Base-by-base conservation (phyloP, 2,888 invertebrate genomes). In the Conistra vaccinii region DNA sequence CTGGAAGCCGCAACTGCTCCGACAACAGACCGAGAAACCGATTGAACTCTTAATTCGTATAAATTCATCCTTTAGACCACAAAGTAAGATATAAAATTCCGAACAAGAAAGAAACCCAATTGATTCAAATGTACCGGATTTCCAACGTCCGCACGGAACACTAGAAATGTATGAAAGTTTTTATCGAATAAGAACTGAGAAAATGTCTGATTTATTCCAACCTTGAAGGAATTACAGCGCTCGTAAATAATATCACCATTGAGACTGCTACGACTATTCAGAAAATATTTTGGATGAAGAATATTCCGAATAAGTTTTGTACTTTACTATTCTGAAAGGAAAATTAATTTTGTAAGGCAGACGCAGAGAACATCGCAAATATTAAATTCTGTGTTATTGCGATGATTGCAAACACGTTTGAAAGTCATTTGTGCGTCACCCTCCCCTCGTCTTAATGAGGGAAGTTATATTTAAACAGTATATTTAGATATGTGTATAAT, bases 201-300 rank as follows among this genome's bases (percentile, higher is more conserved):
- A 66, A 78, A 84, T 83, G 73, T 81, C 76, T 71, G 81, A 86
- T 85, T 85, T 86, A 86, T 85, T 75, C 81, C 81, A 72, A 84
- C 76, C 79, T 84, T 86, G 55, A 73, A 79, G 67, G 67, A 79
- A 81, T 79, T 79, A 75, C 69, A 60, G 69, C n/a, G 72, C 57
- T 86, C 85, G 81, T 79, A 84, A 84, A 86, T 85, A 85, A 86
- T 79, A 84, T 84, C 51, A 67, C 76, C 55, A 77, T 73, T 84
- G 73, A 84, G 86, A 83, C 76, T 74, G 78, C 55, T 72, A 55
- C 58, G 79, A 69, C 57, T 70, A 84, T 76, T 75, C 76, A 73
- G 68, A 78, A 73, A 70, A 79, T 74, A 73, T 85, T 85, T 79
- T 53, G 12, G 58, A 63, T 65, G 60, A 65, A 77, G 60, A 80